Conservation (phyloP, 2,888 invertebrate species). For the Argyresthia goedartella region DNA sequence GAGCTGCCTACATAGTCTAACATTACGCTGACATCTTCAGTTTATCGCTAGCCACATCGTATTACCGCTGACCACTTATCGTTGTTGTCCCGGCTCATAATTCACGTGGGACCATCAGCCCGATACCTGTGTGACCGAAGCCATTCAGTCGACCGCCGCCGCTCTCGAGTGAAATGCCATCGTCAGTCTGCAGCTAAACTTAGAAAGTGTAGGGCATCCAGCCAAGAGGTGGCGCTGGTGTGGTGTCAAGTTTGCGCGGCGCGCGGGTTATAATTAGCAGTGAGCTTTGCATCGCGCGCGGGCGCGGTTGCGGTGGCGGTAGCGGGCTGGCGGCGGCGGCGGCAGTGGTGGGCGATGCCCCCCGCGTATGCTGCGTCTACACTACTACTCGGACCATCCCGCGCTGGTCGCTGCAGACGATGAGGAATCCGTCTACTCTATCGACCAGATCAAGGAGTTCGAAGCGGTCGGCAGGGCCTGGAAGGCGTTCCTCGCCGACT, state of each 20-base stretch:
- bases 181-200: neutral
- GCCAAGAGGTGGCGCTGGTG: conserved; percentile 13
- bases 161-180: neutral
- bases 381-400: conserved; percentile 86
- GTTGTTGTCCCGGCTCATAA: no score
- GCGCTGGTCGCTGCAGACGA: conserved; percentile 74
- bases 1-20: no score
- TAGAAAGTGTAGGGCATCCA: neutral
- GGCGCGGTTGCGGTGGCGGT: conserved; percentile 12
- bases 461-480: conserved; percentile 83
- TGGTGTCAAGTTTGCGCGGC: conserved; percentile 20
- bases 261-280: conserved; percentile 3
- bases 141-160: neutral
- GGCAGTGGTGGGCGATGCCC: conserved; percentile 38
- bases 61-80: no score
- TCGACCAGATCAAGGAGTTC: conserved; percentile 90
- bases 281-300: conserved; percentile 12
- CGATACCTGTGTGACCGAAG: neutral
- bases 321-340: conserved; percentile 15
- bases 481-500: conserved; percentile 81
- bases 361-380: conserved; percentile 83
- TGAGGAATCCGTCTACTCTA: conserved; percentile 77
- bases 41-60: neutral
- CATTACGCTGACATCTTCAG: neutral
- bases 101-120: no score